Evolutionary conservation across 2,797 vertebrate species (phyloP), one percentile per base, ranked within the genome.

Genomic region (Mus minutoides): DNA sequence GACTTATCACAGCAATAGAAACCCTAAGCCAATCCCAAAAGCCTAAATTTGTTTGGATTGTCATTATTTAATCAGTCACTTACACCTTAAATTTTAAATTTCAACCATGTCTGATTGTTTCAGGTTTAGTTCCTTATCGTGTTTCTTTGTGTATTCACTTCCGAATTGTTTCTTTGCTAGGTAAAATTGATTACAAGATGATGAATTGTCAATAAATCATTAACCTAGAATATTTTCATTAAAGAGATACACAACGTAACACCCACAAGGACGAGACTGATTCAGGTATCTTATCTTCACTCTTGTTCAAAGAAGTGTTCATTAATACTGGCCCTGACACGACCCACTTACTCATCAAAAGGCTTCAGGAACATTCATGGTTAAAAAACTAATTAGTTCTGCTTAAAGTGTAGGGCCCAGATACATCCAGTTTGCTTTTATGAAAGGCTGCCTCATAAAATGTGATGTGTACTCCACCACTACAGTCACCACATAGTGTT

Each of bases 351-450:
- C n/a, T n/a, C n/a, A n/a, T n/a, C n/a, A 16, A 2, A 67, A 52
- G 19, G 26, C 17, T 54, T 56, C 8, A 2, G 5, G 52, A 64
- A 29, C 3, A n/a, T 40, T 37, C 62, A 2, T 49, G 17, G 21
- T 24, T 69, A 34, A 14, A 22, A 29, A 40, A 49, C 26, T 88
- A 4, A 0, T 52, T 60, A 8, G 34, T 43, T 83, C 67, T 43
- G 6, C 58, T 31, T 34, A 16, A 1, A 29, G 86, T 71, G 46
- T 12, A 75, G 77, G 90, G 88, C 43, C 0, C 0, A 34, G 49
- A 34, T 43, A 21, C 22, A 19, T 40, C 91, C 16, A 58, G 43
- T 21, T 94, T 92, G 77, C 92, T 95, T 96, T 95, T 78, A 40
- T 90, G 71, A 80, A 93, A 88, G 40, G 14, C 58, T 34, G 82